Evolutionary conservation across 1,140 invertebrate genomes (phyloP).

Genomic region (Alviniconcha marisindica): DNA sequence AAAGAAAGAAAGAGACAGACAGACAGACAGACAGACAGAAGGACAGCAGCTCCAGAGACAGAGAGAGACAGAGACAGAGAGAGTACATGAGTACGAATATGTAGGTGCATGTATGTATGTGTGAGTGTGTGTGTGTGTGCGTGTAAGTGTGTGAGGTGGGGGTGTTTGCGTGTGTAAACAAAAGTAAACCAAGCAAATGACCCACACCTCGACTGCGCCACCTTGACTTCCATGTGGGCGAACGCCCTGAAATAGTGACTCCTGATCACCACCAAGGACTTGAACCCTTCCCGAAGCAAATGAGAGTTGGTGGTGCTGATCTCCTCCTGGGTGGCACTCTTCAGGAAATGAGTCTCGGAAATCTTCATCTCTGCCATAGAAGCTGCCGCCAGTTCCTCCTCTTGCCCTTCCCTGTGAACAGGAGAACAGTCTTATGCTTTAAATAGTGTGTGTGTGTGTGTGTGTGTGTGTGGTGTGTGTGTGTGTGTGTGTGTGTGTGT

Average conservation of each 20-base stretch:
- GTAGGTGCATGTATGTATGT: too few relatives aligned
- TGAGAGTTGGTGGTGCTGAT: slow-evolving; percentile 51
- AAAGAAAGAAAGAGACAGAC: too few relatives aligned
- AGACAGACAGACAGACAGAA: too few relatives aligned
- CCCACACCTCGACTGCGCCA: slow-evolving; percentile 64
- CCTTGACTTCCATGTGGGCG: slow-evolving; percentile 51
- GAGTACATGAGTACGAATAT: too few relatives aligned
- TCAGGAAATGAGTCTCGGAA: slow-evolving; percentile 52
- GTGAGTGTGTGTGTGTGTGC: too few relatives aligned
- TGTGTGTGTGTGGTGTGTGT: too few relatives aligned
- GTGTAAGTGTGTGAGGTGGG: too few relatives aligned
- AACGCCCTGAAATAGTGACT: slow-evolving; percentile 64
- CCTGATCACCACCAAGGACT: slow-evolving; percentile 50
- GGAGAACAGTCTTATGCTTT: background rate
- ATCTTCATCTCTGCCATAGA: slow-evolving; percentile 60
- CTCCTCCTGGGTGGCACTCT: slow-evolving; percentile 64
- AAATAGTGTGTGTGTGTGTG: too few relatives aligned
- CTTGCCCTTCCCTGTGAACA: slow-evolving; percentile 46
- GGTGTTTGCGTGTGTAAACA: too few relatives aligned
- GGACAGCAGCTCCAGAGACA: too few relatives aligned
- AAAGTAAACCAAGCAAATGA: background rate
- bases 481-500: too few relatives aligned
- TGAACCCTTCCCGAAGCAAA: slow-evolving; percentile 46
- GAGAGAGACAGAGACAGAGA: too few relatives aligned
- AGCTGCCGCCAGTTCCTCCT: slow-evolving; percentile 46